Evolutionary conservation across 2,888 invertebrate species (phyloP).

Genomic region (Arctia plantaginis): DNA sequence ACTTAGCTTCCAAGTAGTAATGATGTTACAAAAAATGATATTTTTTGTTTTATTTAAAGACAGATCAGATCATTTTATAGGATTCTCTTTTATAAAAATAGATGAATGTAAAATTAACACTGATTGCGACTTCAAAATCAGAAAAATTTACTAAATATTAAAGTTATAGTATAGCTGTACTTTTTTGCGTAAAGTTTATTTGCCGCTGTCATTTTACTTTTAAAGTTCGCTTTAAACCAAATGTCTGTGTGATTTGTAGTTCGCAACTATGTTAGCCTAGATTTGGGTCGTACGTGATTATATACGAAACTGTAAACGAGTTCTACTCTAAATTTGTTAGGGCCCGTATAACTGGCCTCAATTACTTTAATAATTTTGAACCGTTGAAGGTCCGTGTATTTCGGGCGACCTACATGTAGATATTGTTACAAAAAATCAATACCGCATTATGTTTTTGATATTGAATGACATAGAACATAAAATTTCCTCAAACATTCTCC

Average conservation of each 20-base stretch:
- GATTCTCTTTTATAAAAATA: not conserved
- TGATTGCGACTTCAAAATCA: not conserved
- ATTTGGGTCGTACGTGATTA: conserved; percentile 77
- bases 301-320: conserved; percentile 60
- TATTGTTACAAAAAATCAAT: conserved; percentile 54
- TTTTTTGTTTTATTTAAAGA: not conserved
- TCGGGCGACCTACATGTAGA: conserved; percentile 44
- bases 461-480: conserved; percentile 46
- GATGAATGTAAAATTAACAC: not conserved
- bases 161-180: not conserved
- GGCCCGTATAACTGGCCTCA: conserved; percentile 61
- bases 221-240: conserved; percentile 8
- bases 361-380: conserved; percentile 55
- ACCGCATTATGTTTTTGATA: conserved; percentile 31
- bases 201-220: not conserved
- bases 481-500: conserved; percentile 50
- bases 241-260: conserved; percentile 55
- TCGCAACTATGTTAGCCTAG: conserved; percentile 60
- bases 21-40: too few relatives aligned
- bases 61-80: too few relatives aligned
- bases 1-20: too few relatives aligned
- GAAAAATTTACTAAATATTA: not conserved
- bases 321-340: conserved; percentile 61
- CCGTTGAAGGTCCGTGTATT: conserved; percentile 46
- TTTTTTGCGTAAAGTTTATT: not conserved